Evolutionary conservation across 2,797 vertebrate genomes (phyloP).

Genomic region (Melanotaenia trifasciata): DNA sequence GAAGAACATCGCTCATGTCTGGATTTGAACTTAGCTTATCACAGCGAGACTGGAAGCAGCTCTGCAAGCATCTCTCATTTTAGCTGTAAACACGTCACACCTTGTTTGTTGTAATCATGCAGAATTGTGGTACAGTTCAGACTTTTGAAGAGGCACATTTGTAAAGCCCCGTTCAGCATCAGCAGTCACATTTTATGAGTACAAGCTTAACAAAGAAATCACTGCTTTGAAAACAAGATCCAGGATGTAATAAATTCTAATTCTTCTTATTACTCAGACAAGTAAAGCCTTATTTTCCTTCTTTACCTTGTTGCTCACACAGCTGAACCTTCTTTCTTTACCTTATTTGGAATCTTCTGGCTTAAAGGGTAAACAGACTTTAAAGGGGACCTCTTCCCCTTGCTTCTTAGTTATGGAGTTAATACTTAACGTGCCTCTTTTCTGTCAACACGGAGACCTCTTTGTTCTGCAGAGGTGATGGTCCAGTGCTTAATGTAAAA

Average conservation of each 20-base stretch:
- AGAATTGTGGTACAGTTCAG: not conserved
- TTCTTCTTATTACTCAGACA: slow-evolving; percentile 13
- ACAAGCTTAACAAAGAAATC: not conserved
- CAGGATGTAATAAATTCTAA: slow-evolving; percentile 8
- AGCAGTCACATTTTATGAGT: not conserved
- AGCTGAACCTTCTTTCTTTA: slow-evolving; percentile 29
- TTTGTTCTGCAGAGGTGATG: slow-evolving; percentile 34
- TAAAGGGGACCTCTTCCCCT: slow-evolving; percentile 30
- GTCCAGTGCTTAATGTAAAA: slow-evolving; percentile 39
- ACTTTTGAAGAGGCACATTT: not conserved
- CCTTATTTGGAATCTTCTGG: slow-evolving; percentile 52
- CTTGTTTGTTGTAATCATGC: not conserved
- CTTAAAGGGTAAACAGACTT: slow-evolving; percentile 52
- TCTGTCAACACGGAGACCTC: slow-evolving; percentile 35
- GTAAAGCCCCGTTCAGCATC: not conserved
- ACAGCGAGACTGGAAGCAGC: not conserved
- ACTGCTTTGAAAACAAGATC: slow-evolving; percentile 1
- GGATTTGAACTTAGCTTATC: not conserved
- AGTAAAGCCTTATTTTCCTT: slow-evolving; percentile 1
- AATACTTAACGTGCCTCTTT: slow-evolving; percentile 30
- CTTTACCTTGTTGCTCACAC: slow-evolving; percentile 8
- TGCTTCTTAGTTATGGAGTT: slow-evolving; percentile 32
- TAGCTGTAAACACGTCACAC: not conserved
- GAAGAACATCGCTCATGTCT: not conserved
- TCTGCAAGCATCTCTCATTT: not conserved